Evolutionary conservation across 2,888 invertebrate genomes (phyloP).

Genomic region (Stenodema calcarata): DNA sequence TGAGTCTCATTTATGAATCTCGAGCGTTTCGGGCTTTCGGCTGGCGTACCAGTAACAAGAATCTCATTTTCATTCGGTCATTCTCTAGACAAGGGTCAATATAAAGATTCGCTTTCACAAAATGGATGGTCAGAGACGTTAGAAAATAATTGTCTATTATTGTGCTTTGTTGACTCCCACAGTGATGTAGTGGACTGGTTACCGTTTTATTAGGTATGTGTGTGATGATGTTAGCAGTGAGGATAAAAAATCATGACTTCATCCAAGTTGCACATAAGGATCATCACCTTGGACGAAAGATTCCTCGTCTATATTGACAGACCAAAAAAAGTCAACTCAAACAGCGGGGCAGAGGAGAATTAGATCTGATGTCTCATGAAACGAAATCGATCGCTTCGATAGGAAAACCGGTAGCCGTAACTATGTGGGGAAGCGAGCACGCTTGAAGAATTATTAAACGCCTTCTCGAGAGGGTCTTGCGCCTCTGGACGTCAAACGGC

Average conservation of each 20-base stretch:
- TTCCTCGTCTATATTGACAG: neutral
- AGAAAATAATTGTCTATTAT: too few species aligned
- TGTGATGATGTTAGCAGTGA: neutral
- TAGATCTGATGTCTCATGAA: neutral
- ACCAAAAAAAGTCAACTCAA: neutral
- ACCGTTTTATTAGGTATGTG: neutral
- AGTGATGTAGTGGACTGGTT: neutral
- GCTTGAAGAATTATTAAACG: slow-evolving; percentile 12
- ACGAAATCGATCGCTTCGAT: neutral
- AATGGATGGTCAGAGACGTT: too few species aligned
- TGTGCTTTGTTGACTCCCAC: too few species aligned
- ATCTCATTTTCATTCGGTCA: too few species aligned
- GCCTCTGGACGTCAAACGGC: neutral
- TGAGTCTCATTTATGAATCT: too few species aligned
- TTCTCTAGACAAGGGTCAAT: too few species aligned
- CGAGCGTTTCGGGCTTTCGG: too few species aligned
- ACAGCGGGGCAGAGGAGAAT: neutral
- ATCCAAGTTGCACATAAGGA: neutral
- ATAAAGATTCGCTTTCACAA: too few species aligned
- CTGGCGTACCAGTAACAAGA: too few species aligned
- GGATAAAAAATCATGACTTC: neutral
- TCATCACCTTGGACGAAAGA: neutral
- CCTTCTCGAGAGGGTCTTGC: neutral
- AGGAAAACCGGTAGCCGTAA: slow-evolving; percentile 1
- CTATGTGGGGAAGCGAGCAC: slow-evolving; percentile 1